Evolutionary conservation across 2,113 vertebrate species (phyloP).

Genomic region (Proteles cristata): DNA sequence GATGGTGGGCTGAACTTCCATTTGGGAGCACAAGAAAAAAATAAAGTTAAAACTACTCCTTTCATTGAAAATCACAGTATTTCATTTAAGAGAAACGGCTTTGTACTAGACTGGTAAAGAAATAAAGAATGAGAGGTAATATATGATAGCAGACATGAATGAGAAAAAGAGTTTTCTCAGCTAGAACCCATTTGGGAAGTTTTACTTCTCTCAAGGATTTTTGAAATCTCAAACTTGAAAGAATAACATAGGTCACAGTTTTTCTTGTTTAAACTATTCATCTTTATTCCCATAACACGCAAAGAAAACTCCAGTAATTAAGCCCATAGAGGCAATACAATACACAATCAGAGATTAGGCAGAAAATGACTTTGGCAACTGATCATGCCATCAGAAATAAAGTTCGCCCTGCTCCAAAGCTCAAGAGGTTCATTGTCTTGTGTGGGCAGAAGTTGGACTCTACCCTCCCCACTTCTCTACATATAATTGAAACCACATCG

Average conservation of each 20-base stretch:
- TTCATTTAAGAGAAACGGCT: slow-evolving; percentile 34
- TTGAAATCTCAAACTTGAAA: slow-evolving; percentile 69
- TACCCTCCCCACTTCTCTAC: background rate
- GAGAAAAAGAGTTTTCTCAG: slow-evolving; percentile 50
- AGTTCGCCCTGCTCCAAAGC: background rate
- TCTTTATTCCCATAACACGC: background rate
- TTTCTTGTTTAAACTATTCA: slow-evolving; percentile 42
- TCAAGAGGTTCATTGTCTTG: background rate
- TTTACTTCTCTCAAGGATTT: slow-evolving; percentile 59
- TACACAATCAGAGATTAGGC: slow-evolving; percentile 36
- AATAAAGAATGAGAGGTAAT: slow-evolving; percentile 28
- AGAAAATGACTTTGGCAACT: slow-evolving; percentile 54
- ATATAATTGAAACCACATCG: background rate
- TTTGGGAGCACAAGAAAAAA: background rate
- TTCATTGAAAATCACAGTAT: slow-evolving; percentile 59
- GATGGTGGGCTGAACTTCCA: background rate
- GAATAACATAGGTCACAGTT: background rate
- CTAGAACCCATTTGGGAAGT: slow-evolving; percentile 33
- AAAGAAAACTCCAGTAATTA: slow-evolving; percentile 51
- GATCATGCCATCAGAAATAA: background rate
- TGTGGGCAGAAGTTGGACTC: background rate
- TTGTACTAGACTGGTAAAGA: slow-evolving; percentile 6
- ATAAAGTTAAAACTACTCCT: slow-evolving; percentile 44
- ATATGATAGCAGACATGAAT: slow-evolving; percentile 22
- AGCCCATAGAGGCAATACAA: background rate